A percentile compares a stretch with the other conserved stretches of the same genome.
These are phyloP conservation scores for Clostera curtula DNA, from an alignment of 2,888 invertebrate species.

Conservation along the genomic window DNA sequence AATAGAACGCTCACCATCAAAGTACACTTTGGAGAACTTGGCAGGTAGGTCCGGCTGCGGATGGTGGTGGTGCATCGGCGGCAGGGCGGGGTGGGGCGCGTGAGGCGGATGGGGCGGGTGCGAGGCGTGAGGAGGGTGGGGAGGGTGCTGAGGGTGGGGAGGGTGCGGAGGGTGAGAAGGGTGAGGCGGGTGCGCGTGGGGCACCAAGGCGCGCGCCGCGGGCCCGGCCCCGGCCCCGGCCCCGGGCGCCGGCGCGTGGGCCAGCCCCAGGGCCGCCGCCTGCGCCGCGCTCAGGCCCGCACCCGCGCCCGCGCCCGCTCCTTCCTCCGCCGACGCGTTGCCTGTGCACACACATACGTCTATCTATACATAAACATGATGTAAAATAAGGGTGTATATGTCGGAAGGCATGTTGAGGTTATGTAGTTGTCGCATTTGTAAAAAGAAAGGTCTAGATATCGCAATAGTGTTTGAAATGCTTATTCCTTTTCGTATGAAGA, in stretches of 20 bases:
- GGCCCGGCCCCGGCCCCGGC: slow-evolving; percentile 26
- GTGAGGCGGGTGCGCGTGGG: slow-evolving; percentile 15
- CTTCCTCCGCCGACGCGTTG: slow-evolving; percentile 19
- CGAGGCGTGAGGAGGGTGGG: slow-evolving; percentile 11
- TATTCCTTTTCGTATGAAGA: too few relatives aligned
- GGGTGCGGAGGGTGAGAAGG: slow-evolving; percentile 13
- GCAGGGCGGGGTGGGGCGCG: slow-evolving; percentile 22
- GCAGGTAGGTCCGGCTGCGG: slow-evolving; percentile 37
- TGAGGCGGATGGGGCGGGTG: slow-evolving; percentile 21
- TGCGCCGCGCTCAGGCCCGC: slow-evolving; percentile 53
- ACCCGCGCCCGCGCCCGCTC: slow-evolving; percentile 39
- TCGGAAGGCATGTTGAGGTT: too few relatives aligned
- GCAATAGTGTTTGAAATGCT: too few relatives aligned
- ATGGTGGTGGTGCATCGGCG: slow-evolving; percentile 12
- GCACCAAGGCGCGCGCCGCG: slow-evolving; percentile 29
- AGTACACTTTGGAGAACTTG: slow-evolving; percentile 53
- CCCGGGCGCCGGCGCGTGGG: slow-evolving; percentile 53
- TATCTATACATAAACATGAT: too few relatives aligned
- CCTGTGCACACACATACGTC: slow-evolving; percentile 7
- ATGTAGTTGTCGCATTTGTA: too few relatives aligned
- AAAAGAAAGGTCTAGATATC: too few relatives aligned
- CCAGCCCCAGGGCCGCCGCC: slow-evolving; percentile 59
- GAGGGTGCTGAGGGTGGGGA: slow-evolving; percentile 19
- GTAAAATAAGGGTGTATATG: too few relatives aligned
- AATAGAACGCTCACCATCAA: slow-evolving; percentile 41